Evolutionary conservation across 2,888 invertebrate species (phyloP), one percentile per base, ranked within the genome.

Genomic region (Erebia ligea): DNA sequence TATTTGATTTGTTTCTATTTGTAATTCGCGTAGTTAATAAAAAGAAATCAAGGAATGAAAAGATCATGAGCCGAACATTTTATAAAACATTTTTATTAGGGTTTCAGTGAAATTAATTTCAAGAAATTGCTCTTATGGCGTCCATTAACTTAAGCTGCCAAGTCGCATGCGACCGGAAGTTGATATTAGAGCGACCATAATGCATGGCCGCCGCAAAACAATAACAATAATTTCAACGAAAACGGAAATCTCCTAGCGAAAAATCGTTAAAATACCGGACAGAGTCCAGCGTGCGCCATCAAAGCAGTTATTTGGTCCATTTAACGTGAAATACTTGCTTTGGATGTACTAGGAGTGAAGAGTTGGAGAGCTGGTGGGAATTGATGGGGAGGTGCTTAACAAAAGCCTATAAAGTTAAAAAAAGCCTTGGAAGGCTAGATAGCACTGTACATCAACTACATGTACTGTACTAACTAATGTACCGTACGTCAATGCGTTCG

Each of bases 251-350:
- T 86, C 81, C 80, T 82, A 79, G 83, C 82, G 86, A 90, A 89
- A 88, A 90, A 89, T 87, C 84, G 84, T 82, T 82, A 85, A 86
- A 87, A 83, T 80, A 80, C 80, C 82, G 85, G 86, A 85, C 85
- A 79, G 82, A 78, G 84, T 83, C 87, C 85, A 81, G 76, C 77
- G 80, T 75, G 79, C 81, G 84, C 85, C 83, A 87, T 88, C 89
- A 83, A 80, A 84, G 81, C 87, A 86, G 87, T 88, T 89, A 89
- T 87, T 86, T 87, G 91, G 87, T 82, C 92, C 89, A 91, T 91
- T 91, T 86, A 91, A 91, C 90, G 84, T 91, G 88, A 91, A 90
- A 91, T 90, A 90, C 86, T 88, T 88, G 83, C 80, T 74, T 76
- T 76, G 75, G 72, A 76, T 69, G 72, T 74, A 78, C 76, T 73